Evolutionary conservation across 2,797 vertebrate genomes (phyloP).

Genomic region (Nannoperca obscura): DNA sequence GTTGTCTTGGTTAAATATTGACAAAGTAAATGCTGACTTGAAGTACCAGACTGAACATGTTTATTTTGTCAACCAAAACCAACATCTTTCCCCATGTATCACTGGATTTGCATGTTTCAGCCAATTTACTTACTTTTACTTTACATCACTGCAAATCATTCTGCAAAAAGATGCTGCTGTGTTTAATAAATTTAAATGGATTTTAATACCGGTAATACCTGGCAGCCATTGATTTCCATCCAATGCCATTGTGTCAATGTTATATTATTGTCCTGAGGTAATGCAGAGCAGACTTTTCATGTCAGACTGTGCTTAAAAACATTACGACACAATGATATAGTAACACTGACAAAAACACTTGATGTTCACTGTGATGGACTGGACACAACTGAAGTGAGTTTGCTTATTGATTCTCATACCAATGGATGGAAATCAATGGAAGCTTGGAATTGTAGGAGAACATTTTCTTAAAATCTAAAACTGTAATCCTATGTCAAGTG

Average conservation of each 20-base stretch:
- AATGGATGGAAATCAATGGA: conserved; percentile 10
- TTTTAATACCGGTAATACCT: neutral
- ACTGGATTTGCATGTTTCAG: neutral
- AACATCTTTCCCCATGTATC: neutral
- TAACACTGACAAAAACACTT: neutral
- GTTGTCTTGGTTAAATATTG: too few species aligned
- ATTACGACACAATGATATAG: neutral
- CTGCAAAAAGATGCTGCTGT: neutral
- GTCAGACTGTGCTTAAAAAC: neutral
- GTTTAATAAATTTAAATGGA: neutral
- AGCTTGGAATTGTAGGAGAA: neutral
- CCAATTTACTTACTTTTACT: conserved; percentile 1
- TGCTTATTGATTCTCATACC: conserved; percentile 5
- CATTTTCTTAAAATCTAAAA: conserved; percentile 21
- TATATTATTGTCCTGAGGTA: neutral
- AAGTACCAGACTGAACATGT: neutral
- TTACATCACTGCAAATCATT: neutral
- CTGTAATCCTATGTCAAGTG: conserved; percentile 6
- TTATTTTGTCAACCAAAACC: neutral
- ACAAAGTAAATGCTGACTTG: neutral
- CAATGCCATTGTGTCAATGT: neutral
- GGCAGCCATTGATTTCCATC: conserved; percentile 12
- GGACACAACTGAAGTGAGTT: neutral
- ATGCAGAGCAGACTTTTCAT: neutral
- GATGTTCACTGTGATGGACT: neutral